Base-by-base conservation (phyloP, 2,888 invertebrate genomes). In the Apamea monoglypha region DNA sequence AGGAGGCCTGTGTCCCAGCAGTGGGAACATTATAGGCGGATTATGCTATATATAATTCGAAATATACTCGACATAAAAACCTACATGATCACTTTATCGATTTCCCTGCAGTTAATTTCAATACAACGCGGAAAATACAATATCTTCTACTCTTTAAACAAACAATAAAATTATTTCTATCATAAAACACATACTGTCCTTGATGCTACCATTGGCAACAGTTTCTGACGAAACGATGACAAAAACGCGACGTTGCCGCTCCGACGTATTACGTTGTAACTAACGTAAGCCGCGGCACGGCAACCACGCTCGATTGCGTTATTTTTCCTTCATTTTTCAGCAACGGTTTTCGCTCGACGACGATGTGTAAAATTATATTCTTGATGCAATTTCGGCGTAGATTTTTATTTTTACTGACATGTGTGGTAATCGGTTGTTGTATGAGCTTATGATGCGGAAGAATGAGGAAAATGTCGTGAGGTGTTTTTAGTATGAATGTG, bases 271-370 rank as follows among this genome's bases (percentile, higher is more conserved):
- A 86, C 88, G 87, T 75, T 87, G 81, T 77, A 47, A 61, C 66
- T 29, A 78, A 63, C 81, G 79, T 74, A 76, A 74, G 44, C 44
- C n/a, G 76, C 83, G 67, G 78, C n/a, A 18, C 73, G 89, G 88
- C 89, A 89, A 82, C 89, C 40, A 32, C 71, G 87, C 75, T 21
- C 25, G 21, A 53, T 63, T 40, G 53, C 16, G 44, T 59, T 32
- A 74, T 79, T 88, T 89, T 89, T 85, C 81, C 81, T 79, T 61
- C 18, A 81, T 76, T 88, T 89, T 88, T 89, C 88, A 89, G 85
- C 47, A 36, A 29, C 50, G 66, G 68, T 77, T 80, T 77, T 75
- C 25, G 67, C 8, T 53, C 36, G 21, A n/a, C 25, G 25, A 8
- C 40, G n/a, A 53, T 32, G 50, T 61, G 25, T 50, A 18, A 32